Base-by-base conservation (phyloP, 2,113 vertebrate species). In the Gavia stellata region DNA sequence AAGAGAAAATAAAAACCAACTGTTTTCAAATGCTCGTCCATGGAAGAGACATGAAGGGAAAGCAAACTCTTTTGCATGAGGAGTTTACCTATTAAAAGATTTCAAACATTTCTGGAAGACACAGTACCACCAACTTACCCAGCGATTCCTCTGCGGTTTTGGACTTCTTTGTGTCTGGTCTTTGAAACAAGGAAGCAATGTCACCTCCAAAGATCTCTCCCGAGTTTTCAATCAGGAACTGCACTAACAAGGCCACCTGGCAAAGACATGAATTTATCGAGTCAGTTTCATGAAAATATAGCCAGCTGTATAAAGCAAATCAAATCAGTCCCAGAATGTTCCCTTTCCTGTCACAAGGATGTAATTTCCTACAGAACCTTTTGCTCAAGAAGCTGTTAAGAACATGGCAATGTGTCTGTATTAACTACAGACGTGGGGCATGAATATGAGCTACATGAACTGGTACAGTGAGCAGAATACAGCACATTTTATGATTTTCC, bases 161-260 rank as follows among this genome's bases (percentile, higher is more conserved):
- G 24, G 93, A 94, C 49, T 94, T 96, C 58, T 93, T 94, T 70
- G 90, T 94, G 44, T 95, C 94, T 72, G 95, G 72, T 72, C 87
- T 96, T 84, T 92, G 96, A 63, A 98, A 98, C 74, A 98, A 93
- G 9, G 96, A 95, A 78, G 96, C 91, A 62, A 97, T 93, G 80
- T 98, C 98, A 73, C 97, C 96, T 56, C 98, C 98, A 96, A 98
- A 98, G 77, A 98, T 97, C 66, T 97, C 93, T 34, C 95, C 84
- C 1, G 98, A 96, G 92, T 98, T 98, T 96, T 98, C 98, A 92
- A 98, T 98, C 62, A 98, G 94, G 79, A 98, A 98, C 70, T 98
- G 98, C 40, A 98, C 97, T 82, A 98, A 92, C 63, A 92, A 91
- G 55, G 98, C 98, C 78, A 98, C 98, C 98, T 98, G 86, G 42